Evolutionary conservation across 2,113 vertebrate species (phyloP), one percentile per base, ranked within the genome.

Genomic region (Barbus barbus): DNA sequence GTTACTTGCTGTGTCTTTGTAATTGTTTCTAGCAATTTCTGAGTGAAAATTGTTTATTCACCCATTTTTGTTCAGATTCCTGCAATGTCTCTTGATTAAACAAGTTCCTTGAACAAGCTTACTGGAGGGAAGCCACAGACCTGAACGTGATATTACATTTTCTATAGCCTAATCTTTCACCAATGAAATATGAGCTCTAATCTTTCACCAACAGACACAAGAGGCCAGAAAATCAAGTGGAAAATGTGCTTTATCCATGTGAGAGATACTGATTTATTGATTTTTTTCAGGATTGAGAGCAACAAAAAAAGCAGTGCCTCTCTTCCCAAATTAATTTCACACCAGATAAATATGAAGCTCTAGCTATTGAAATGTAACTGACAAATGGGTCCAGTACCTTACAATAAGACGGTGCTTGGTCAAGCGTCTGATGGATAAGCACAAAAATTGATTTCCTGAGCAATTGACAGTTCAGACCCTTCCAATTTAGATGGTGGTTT

Each of bases 251-350:
- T 53, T 31, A 33, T 76, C 46, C 18, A 33, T 51, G 46, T 56
- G 18, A 53, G 48, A 33, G 22, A 16, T 73, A 9, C 18, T 33
- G 74, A 36, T 33, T 56, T 3, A 56, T 76, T 53, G 26, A 56
- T 56, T 73, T 73, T 65, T 8, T 65, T 16, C 1, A 24, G 38
- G 69, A 76, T 9, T 6, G 13, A 2, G 12, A 12, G 13, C 2
- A 7, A 8, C 1, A 9, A 53, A 76, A 20, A 48, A 53, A 13
- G 18, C 28, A 33, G 11, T 33, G 18, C 18, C 9, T 53, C 12
- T 33, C 18, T 33, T 58, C 22, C 51, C 93, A 94, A 93, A 90
- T 89, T 82, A 91, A 93, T 95, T 95, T 95, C 92, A 94, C 92
- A 92, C 92, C 94, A 93, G 93, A 91, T 91, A 92, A 93, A 91